Evolutionary conservation across 2,797 vertebrate genomes (phyloP), one percentile per base, ranked within the genome.

Genomic region (Anomalospiza imberbis): DNA sequence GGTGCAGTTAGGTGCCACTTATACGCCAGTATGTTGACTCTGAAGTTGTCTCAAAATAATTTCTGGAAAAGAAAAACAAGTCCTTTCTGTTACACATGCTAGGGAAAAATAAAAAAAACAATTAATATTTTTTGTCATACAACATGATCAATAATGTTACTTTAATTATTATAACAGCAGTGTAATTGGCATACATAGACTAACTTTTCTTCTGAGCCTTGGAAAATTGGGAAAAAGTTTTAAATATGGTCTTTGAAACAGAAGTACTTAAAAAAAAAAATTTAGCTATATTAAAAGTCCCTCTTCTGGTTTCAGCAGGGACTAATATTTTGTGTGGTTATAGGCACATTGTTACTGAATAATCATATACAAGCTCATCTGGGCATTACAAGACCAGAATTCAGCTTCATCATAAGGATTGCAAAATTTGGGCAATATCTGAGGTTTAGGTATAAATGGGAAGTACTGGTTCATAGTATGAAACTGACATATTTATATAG

Each of bases 41-140:
- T 62, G 28, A 65, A 90, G 29, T 34, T 62, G 28, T 47, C 66
- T 87, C 62, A 89, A 70, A 82, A 62, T 13, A 2, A 4, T 77
- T 82, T 75, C 65, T 48, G 16, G 15, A 19, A 38, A 66, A 70
- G 51, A 89, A 73, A 6, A 10, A 29, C 1, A 65, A 88, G 6
- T 40, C 4, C 10, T 61, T 68, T 72, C 31, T 73, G 2, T 50
- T 50, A 45, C 2, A 2, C 3, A 32, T 51, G 4, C 5, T 25
- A 38, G 6, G 5, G 7, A 0, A 2, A 19, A 32, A n/a, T 38
- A 48, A 71, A 66, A 19, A 2, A 2, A 32, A 1, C 2, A 25
- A 6, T 5, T 0, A 40, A 32, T 42, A 44, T 4, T 51, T 75
- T 60, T 74, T 18, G 34, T 50, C 6, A 10, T 0, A 2, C 4